These are phyloP conservation scores for Macrosteles quadrilineatus DNA, from an alignment of 1,140 invertebrate species.

Conservation along the genomic window DNA sequence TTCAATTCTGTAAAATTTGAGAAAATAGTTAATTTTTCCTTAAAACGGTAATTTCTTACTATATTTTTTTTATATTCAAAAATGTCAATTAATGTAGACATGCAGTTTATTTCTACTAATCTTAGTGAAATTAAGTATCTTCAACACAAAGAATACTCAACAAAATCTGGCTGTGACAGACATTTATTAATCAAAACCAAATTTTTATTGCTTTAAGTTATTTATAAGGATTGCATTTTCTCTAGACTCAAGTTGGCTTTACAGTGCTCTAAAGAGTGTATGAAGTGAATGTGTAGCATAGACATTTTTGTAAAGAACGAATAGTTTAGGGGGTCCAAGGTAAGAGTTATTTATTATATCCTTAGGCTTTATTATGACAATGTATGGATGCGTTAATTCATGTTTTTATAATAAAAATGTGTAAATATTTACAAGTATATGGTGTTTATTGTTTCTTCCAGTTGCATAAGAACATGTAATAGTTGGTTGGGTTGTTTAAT, in stretches of 20 bases:
- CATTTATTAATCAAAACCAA: conserved; percentile 20
- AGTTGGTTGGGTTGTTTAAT: too few species aligned
- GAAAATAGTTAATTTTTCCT: not conserved
- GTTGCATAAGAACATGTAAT: too few species aligned
- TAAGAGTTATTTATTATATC: conserved; percentile 21
- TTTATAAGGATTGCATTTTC: not conserved
- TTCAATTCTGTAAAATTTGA: not conserved
- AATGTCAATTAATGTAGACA: not conserved
- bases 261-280: not conserved
- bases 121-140: not conserved
- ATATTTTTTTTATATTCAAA: not conserved
- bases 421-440: conserved; percentile 7
- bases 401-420: conserved; percentile 24
- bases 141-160: not conserved
- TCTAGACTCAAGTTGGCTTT: not conserved
- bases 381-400: conserved; percentile 3
- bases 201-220: conserved; percentile 17
- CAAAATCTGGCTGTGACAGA: conserved; percentile 21
- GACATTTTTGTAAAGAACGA: conserved; percentile 19
- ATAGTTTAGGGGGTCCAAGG: conserved; percentile 18
- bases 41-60: not conserved
- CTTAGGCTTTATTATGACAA: conserved; percentile 10
- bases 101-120: not conserved
- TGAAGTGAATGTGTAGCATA: not conserved
- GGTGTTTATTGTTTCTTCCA: too few species aligned